Evolutionary conservation across 2,888 invertebrate species (phyloP), one percentile per base, ranked within the genome.

Genomic region (Aplocera efformata): DNA sequence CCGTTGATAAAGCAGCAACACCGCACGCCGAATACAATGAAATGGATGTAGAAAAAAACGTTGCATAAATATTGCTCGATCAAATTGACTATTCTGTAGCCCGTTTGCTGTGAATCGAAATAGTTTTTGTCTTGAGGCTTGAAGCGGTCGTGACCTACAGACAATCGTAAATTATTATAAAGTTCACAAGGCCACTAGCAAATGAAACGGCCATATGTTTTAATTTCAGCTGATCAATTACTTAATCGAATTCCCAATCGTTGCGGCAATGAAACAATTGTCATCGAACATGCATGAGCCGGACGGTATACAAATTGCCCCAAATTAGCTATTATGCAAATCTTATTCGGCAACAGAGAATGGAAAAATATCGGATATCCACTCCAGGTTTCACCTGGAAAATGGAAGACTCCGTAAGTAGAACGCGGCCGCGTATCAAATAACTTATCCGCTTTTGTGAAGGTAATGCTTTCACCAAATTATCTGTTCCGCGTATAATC

Each of bases 401-500:
- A 76, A 72, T 72, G 63, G 65, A 63, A 63, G 72, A 53, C 70
- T 67, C 64, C 53, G 56, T 58, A 60, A 67, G 67, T 60, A 62
- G 61, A 53, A 50, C 43, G 47, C 61, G 58, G 56, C 61, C 64
- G 67, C 67, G 78, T 76, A 77, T 80, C 80, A 79, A 79, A 82
- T 82, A 80, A 82, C 82, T 78, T 73, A 69, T 72, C 70, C 69
- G 62, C 73, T 77, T 82, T 83, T 83, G 82, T 83, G 79, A 84
- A 82, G 83, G 71, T 81, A 83, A 85, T 85, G 64, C 61, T 63
- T 58, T 58, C 63, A 61, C 64, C 48, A 73, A 81, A 83, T 83
- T 79, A 81, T 77, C 70, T 67, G 65, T 57, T 62, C 72, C 56
- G 64, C 58, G 69, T 65, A 72, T 72, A 75, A 79, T 76, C 75